Conservation (phyloP, 1,140 invertebrate genomes). For the Drosophila grimshawi region DNA sequence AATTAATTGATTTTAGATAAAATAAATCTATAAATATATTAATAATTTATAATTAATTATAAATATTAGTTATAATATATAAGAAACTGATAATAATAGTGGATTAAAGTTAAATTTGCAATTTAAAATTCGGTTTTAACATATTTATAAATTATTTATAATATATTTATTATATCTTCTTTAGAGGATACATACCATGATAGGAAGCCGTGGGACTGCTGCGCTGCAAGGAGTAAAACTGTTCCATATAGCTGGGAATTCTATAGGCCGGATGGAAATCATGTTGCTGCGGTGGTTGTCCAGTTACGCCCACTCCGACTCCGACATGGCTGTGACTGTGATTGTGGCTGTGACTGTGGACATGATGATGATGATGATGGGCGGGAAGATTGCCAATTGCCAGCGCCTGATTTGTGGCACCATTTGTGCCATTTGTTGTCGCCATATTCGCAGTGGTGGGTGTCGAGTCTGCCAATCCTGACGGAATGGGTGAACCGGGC, state of each 20-base stretch:
- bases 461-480: constrained; percentile 26
- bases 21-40: too few species aligned
- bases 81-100: too few species aligned
- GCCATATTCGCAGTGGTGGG: constrained; percentile 1
- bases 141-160: too few species aligned
- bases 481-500: constrained; percentile 30
- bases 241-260: constrained; percentile 89
- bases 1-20: too few species aligned
- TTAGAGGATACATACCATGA: constrained; percentile 80
- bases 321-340: background rate
- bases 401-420: constrained; percentile 11
- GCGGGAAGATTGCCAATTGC: constrained; percentile 1
- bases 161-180: background rate
- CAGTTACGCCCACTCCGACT: constrained; percentile 28
- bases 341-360: constrained; percentile 33
- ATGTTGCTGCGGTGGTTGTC: constrained; percentile 60
- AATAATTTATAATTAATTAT: too few species aligned
- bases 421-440: background rate
- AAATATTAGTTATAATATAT: too few species aligned
- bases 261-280: constrained; percentile 88
- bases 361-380: constrained; percentile 52
- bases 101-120: too few species aligned
- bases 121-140: too few species aligned
- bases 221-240: constrained; percentile 88
- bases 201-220: constrained; percentile 85